phyloP scores from a whole-genome alignment of 2,888 invertebrate genomes.

The Thyatira batis region DNA sequence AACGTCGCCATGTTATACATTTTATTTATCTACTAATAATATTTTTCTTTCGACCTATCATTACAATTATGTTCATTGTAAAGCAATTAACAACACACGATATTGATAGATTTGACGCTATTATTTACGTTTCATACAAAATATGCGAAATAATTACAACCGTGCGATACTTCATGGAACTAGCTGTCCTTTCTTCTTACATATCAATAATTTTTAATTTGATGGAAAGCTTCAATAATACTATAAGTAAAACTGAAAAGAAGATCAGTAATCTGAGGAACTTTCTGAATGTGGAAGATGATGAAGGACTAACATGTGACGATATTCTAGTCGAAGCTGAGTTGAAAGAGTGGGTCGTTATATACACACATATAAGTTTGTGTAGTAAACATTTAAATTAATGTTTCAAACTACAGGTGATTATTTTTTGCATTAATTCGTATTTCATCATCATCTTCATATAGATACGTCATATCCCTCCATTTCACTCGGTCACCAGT shows the following conservation, averaged over 20 bases:
- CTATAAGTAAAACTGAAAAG: not conserved
- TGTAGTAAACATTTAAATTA: not conserved
- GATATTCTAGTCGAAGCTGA: not conserved
- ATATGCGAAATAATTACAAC: not conserved
- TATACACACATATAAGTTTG: not conserved
- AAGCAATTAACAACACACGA: not conserved
- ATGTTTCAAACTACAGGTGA: not conserved
- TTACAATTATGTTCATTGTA: not conserved
- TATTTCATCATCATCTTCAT: too few relatives aligned
- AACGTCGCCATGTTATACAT: not conserved
- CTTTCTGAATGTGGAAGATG: not conserved
- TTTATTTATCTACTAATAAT: not conserved
- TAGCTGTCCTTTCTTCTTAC: not conserved
- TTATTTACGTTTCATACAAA: not conserved
- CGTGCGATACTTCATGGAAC: not conserved
- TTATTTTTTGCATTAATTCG: too few relatives aligned
- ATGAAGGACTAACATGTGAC: not conserved
- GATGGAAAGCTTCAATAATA: not conserved
- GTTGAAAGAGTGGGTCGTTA: not conserved
- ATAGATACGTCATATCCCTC: not conserved
- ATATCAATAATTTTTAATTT: not conserved
- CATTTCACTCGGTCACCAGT: not conserved
- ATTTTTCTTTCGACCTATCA: not conserved
- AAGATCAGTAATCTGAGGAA: not conserved
- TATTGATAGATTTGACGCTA: not conserved